Percentiles rank a stretch among this genome's conserved stretches.
Evolutionary conservation across 2,888 invertebrate species (phyloP).

Genomic region (Piscicola geometra): DNA sequence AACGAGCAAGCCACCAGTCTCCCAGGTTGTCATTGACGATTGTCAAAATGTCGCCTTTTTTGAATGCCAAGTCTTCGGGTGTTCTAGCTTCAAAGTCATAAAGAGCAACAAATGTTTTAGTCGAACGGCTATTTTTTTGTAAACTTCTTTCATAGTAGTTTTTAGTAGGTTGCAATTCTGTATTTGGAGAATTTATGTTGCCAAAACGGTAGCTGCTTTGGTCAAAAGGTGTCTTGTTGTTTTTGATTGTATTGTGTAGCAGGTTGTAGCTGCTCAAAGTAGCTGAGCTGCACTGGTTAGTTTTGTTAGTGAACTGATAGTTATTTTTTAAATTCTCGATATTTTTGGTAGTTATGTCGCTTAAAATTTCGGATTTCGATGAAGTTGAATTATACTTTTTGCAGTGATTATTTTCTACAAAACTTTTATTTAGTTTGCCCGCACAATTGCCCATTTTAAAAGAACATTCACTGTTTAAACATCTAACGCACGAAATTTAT

Average conservation of each 20-base stretch:
- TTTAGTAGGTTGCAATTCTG: no score
- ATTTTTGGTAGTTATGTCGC: not conserved
- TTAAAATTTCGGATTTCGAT: not conserved
- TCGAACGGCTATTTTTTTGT: not conserved
- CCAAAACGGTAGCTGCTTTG: not conserved
- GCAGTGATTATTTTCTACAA: not conserved
- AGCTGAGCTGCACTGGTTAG: no score
- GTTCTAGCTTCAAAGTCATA: slow-evolving; percentile 99
- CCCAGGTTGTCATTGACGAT: slow-evolving; percentile 92
- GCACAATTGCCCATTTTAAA: slow-evolving; percentile 1
- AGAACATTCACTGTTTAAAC: no score
- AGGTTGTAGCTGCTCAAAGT: not conserved
- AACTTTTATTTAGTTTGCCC: not conserved
- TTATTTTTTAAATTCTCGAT: not conserved
- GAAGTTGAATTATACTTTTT: not conserved
- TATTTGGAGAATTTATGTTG: no score
- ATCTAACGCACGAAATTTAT: not conserved
- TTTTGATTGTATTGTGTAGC: not conserved
- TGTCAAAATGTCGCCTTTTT: slow-evolving; percentile 96
- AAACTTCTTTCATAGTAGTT: no score
- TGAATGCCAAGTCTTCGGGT: slow-evolving; percentile 95
- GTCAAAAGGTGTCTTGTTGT: not conserved
- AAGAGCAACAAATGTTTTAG: slow-evolving; percentile 63
- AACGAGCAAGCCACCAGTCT: slow-evolving; percentile 98
- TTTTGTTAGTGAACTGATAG: not conserved